Percentiles rank a stretch among this genome's conserved stretches.
Evolutionary conservation across 2,797 vertebrate species (phyloP).

Genomic region (Sebastes steindachneri): DNA sequence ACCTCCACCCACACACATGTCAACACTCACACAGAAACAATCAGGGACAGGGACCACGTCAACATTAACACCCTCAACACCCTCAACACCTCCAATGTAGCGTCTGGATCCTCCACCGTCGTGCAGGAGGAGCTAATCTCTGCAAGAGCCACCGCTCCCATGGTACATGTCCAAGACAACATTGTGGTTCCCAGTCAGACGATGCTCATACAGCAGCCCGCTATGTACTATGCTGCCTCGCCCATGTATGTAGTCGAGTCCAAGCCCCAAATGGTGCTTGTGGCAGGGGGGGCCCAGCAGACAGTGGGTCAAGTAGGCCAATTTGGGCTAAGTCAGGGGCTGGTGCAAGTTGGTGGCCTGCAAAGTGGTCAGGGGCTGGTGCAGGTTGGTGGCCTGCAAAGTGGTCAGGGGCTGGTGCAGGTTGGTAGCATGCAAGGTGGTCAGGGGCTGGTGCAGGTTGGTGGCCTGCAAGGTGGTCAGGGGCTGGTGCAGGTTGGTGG

Average conservation of each 20-base stretch:
- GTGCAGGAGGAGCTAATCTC: conserved; percentile 49
- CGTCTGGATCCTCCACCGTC: conserved; percentile 52
- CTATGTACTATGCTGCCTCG: conserved; percentile 81
- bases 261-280: conserved; percentile 78
- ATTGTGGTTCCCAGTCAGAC: conserved; percentile 69
- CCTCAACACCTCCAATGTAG: conserved; percentile 56
- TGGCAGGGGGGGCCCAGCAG: conserved; percentile 64
- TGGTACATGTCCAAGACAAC: conserved; percentile 65
- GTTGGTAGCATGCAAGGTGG: not conserved
- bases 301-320: conserved; percentile 39
- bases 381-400: not conserved
- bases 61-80: conserved; percentile 54
- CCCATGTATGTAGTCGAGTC: conserved; percentile 83
- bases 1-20: conserved; percentile 56
- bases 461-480: not conserved
- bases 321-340: conserved; percentile 19
- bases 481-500: not conserved
- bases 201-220: conserved; percentile 79
- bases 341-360: not conserved
- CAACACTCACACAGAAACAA: conserved; percentile 60
- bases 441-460: not conserved
- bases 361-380: not conserved
- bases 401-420: not conserved
- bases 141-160: conserved; percentile 39
- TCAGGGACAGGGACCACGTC: conserved; percentile 55